phyloP scores from a whole-genome alignment of 92 coral and sea anemone species.

The Porites cylindrica region DNA sequence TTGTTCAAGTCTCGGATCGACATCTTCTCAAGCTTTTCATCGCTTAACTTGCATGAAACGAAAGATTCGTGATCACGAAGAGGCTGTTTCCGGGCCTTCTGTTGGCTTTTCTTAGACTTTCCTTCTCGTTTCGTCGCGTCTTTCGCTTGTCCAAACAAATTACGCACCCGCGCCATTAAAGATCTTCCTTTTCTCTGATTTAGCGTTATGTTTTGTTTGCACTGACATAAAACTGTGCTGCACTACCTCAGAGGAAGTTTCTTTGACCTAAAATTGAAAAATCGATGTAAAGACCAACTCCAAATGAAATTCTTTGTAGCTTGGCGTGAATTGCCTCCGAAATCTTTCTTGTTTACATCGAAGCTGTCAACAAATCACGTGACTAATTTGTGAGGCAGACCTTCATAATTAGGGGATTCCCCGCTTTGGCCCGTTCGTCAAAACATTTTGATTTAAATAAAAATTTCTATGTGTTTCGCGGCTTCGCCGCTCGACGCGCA shows the following conservation, averaged over 20 bases:
- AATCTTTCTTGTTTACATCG: background rate
- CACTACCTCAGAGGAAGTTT: background rate
- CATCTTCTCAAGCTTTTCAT: slow-evolving; percentile 59
- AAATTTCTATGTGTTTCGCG: no score
- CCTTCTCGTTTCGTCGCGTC: background rate
- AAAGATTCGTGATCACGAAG: background rate
- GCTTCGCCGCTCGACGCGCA: no score
- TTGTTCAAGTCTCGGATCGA: slow-evolving; percentile 77
- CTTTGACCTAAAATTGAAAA: background rate
- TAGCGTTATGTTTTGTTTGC: background rate
- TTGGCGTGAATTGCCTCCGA: background rate
- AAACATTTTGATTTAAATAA: no score
- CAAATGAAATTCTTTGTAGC: background rate
- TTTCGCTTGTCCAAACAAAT: background rate
- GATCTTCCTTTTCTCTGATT: no score
- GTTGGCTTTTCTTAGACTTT: background rate
- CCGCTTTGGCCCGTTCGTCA: background rate
- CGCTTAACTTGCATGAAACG: slow-evolving; percentile 21
- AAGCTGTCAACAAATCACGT: background rate
- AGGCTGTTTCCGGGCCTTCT: background rate
- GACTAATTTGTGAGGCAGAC: background rate
- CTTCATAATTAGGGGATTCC: slow-evolving; percentile 7
- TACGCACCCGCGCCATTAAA: background rate
- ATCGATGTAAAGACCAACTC: background rate
- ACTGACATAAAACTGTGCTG: background rate